Evolutionary conservation across 2,888 invertebrate genomes (phyloP).

Genomic region (Mythimna loreyi): DNA sequence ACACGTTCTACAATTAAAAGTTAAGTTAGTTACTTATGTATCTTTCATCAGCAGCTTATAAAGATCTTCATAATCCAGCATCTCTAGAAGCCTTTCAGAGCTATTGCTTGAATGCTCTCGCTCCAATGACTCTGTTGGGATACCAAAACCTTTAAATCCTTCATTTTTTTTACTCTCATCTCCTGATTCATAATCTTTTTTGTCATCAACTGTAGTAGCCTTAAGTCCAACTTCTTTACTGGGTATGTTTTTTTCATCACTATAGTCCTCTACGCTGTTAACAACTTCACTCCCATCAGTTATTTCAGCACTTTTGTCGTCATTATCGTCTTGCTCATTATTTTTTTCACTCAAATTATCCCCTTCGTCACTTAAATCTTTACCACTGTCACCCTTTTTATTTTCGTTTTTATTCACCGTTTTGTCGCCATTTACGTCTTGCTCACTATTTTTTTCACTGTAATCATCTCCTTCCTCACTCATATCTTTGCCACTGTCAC

Average conservation of each 20-base stretch:
- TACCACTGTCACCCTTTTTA: neutral
- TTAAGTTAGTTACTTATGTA: neutral
- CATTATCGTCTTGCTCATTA: neutral
- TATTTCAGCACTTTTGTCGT: neutral
- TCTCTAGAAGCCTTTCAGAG: slow-evolving; percentile 21
- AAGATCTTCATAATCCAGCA: slow-evolving; percentile 30
- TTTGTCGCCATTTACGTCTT: neutral
- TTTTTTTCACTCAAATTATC: neutral
- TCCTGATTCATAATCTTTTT: neutral
- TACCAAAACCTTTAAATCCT: slow-evolving; percentile 14
- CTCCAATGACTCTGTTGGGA: neutral
- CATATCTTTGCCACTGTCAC: too few relatives aligned
- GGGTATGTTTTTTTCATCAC: neutral
- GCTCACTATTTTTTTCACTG: neutral
- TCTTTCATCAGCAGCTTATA: slow-evolving; percentile 16
- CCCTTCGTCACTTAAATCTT: neutral
- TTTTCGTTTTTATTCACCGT: neutral
- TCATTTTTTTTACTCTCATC: slow-evolving; percentile 2
- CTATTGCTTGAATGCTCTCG: slow-evolving; percentile 4
- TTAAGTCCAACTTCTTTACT: neutral
- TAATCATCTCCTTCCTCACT: neutral
- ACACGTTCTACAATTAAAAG: neutral
- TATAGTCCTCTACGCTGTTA: neutral
- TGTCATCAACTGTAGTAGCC: neutral
- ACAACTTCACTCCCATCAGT: neutral